Conservation (phyloP, 2,888 invertebrate genomes). For the Brenthis daphne region DNA sequence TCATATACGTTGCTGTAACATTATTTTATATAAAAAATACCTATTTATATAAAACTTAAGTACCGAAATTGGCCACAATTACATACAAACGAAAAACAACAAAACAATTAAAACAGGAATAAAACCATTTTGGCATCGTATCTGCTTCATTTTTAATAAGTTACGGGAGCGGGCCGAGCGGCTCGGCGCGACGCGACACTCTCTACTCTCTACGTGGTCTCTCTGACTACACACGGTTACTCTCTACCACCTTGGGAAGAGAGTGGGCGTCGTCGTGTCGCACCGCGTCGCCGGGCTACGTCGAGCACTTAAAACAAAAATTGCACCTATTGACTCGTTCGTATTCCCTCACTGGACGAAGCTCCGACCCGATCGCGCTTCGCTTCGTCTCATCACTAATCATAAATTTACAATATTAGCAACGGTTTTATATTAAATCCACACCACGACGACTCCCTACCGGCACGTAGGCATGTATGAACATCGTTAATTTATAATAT, state of each 20-base stretch:
- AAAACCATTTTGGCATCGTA: conserved; percentile 82
- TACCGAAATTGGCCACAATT: conserved; percentile 81
- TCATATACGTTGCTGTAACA: conserved; percentile 79
- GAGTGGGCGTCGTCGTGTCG: conserved; percentile 18
- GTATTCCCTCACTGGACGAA: conserved; percentile 72
- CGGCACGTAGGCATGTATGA: conserved; percentile 67
- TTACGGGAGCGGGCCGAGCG: conserved; percentile 50
- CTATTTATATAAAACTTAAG: conserved; percentile 80
- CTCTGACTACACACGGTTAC: neutral
- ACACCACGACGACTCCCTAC: conserved; percentile 73
- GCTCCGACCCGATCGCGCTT: conserved; percentile 76
- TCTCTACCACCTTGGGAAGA: conserved; percentile 1
- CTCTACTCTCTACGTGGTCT: neutral
- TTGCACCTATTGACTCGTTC: conserved; percentile 81
- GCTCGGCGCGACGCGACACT: conserved; percentile 34
- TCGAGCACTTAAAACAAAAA: conserved; percentile 72
- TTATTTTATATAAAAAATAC: conserved; percentile 81
- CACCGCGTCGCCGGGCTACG: conserved; percentile 45
- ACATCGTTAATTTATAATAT: conserved; percentile 77
- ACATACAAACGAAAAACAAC: conserved; percentile 80
- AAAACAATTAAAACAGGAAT: conserved; percentile 81
- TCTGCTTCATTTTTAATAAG: conserved; percentile 74
- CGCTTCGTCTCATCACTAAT: conserved; percentile 72
- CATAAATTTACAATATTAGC: conserved; percentile 77
- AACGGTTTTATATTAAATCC: conserved; percentile 76